phyloP scores from a whole-genome alignment of 2,888 invertebrate species.

The Drepanosiphum platanoidis region DNA sequence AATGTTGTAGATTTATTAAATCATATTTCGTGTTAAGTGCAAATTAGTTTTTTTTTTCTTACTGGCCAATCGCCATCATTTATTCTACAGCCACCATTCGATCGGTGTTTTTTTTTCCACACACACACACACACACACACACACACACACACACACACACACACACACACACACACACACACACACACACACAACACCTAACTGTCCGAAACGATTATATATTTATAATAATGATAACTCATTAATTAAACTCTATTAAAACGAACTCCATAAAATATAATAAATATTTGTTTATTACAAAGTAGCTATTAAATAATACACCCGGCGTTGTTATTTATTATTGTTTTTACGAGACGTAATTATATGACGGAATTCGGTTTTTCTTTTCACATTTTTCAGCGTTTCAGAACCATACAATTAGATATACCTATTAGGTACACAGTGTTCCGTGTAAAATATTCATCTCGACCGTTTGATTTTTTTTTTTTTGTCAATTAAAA shows the following conservation, averaged over 20 bases:
- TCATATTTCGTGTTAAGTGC: conserved; percentile 30
- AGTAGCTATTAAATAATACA: not conserved
- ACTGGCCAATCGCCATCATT: conserved; percentile 1
- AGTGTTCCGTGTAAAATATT: too few species aligned
- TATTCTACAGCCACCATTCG: not conserved
- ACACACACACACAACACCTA: too few species aligned
- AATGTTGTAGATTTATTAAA: conserved; percentile 7
- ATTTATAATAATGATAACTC: not conserved
- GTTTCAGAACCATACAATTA: too few species aligned
- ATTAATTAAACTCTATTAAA: not conserved
- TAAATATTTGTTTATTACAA: not conserved
- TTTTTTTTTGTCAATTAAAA: too few species aligned
- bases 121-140: too few species aligned
- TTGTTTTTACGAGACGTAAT: not conserved
- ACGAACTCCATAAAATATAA: not conserved
- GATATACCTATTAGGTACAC: too few species aligned
- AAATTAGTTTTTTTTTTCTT: conserved; percentile 31
- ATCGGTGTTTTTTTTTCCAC: not conserved
- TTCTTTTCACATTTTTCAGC: not conserved
- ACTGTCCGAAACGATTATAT: not conserved
- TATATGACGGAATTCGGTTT: not conserved
- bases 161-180: too few species aligned
- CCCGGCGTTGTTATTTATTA: too few species aligned
- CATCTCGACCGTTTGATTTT: too few species aligned
- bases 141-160: too few species aligned